Evolutionary conservation across 2,888 invertebrate genomes (phyloP).

Genomic region (Caenorhabditis uteleia): DNA sequence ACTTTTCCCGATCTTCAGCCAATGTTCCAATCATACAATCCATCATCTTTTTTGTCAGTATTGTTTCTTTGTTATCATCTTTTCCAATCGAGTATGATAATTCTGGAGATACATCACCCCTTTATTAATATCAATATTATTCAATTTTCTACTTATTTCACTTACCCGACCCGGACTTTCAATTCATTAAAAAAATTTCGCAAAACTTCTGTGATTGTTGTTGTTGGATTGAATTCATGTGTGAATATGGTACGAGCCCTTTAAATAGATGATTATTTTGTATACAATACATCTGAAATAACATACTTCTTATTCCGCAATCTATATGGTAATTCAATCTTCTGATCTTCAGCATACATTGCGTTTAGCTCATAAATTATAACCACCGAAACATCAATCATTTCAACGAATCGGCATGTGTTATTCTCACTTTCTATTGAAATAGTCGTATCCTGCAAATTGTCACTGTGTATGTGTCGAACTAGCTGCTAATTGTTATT

Average conservation of each 20-base stretch:
- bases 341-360: not conserved
- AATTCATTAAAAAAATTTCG: slow-evolving; percentile 1
- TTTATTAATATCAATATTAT: not conserved
- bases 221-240: slow-evolving; percentile 3
- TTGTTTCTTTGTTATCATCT: not conserved
- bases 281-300: not conserved
- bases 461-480: too few relatives aligned
- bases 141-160: not conserved
- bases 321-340: not conserved
- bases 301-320: not conserved
- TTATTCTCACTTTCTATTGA: too few relatives aligned
- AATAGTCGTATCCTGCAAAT: too few relatives aligned
- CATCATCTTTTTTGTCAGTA: not conserved
- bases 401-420: not conserved
- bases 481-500: too few relatives aligned
- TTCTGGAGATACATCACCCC: not conserved
- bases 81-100: slow-evolving; percentile 1
- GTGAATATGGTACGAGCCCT: slow-evolving; percentile 1
- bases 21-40: not conserved
- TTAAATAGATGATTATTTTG: too few relatives aligned
- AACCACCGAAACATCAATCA: not conserved
- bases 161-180: not conserved
- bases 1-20: slow-evolving; percentile 1
- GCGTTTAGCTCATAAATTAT: not conserved
- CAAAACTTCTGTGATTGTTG: slow-evolving; percentile 1